Percentiles rank a stretch among this genome's conserved stretches.
Evolutionary conservation across 2,888 invertebrate species (phyloP).

Genomic region (Eulithis testata): DNA sequence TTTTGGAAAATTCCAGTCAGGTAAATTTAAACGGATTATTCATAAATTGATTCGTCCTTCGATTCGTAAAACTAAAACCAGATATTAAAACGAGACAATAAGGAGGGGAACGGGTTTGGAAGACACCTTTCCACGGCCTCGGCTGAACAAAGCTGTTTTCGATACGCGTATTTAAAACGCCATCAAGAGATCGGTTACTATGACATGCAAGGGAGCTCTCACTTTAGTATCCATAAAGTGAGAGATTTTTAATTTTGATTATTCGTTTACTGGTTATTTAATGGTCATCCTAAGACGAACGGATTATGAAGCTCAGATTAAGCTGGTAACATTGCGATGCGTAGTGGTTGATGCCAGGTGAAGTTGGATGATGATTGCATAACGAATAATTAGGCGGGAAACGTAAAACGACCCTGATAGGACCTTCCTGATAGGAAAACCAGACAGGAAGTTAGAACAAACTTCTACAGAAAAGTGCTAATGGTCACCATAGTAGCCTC

Average conservation of each 20-base stretch:
- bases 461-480: neutral
- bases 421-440: too few species aligned
- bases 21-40: constrained; percentile 27
- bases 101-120: constrained; percentile 47
- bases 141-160: constrained; percentile 48
- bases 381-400: too few species aligned
- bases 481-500: constrained; percentile 36
- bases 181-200: constrained; percentile 30
- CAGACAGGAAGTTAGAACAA: too few species aligned
- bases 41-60: constrained; percentile 33
- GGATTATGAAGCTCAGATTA: too few species aligned
- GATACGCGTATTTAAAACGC: constrained; percentile 18
- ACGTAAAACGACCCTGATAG: too few species aligned
- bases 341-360: too few species aligned
- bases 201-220: constrained; percentile 25
- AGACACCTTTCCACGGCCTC: constrained; percentile 52
- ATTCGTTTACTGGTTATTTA: neutral
- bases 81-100: constrained; percentile 39
- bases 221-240: constrained; percentile 12
- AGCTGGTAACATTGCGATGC: too few species aligned
- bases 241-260: neutral
- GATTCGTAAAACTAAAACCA: constrained; percentile 35
- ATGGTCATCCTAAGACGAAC: neutral
- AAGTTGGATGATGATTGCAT: too few species aligned
- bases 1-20: constrained; percentile 21